A percentile compares a stretch with the other conserved stretches of the same genome.
phyloP scores from a whole-genome alignment of 2,113 vertebrate genomes.

The Bubalus kerabau region DNA sequence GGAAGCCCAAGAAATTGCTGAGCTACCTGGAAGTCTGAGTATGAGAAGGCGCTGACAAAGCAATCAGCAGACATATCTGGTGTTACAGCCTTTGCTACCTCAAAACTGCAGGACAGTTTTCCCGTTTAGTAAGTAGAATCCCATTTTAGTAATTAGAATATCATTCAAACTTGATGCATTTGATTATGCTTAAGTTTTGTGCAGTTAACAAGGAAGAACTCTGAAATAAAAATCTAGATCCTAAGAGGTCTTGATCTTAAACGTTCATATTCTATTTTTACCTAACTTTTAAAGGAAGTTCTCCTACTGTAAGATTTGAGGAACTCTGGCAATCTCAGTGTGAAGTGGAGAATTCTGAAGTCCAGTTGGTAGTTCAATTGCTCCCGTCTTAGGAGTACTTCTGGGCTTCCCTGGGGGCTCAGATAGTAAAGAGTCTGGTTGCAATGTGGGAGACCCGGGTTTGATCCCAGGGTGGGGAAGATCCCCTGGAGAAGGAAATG shows the following conservation, averaged over 20 bases:
- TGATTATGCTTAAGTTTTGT: neutral
- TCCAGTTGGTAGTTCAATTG: neutral
- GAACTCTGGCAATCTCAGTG: too few relatives aligned
- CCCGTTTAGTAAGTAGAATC: neutral
- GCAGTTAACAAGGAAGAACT: neutral
- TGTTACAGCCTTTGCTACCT: neutral
- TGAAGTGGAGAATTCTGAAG: neutral
- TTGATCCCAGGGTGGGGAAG: neutral
- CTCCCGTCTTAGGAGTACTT: neutral
- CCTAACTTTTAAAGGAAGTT: neutral
- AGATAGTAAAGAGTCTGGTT: neutral
- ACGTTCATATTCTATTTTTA: neutral
- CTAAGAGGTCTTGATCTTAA: neutral
- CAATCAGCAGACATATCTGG: neutral
- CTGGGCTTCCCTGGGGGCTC: neutral
- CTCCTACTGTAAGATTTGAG: neutral
- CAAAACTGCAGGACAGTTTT: neutral
- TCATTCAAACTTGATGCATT: neutral
- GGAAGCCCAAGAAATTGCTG: neutral
- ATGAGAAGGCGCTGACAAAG: neutral
- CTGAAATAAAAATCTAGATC: neutral
- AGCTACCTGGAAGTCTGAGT: neutral
- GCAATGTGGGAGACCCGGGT: neutral
- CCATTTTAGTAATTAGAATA: neutral
- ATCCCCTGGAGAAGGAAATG: neutral